A percentile compares a stretch with the other conserved stretches of the same genome.
phyloP scores from a whole-genome alignment of 2,113 vertebrate genomes.

The Bubo bubo region DNA sequence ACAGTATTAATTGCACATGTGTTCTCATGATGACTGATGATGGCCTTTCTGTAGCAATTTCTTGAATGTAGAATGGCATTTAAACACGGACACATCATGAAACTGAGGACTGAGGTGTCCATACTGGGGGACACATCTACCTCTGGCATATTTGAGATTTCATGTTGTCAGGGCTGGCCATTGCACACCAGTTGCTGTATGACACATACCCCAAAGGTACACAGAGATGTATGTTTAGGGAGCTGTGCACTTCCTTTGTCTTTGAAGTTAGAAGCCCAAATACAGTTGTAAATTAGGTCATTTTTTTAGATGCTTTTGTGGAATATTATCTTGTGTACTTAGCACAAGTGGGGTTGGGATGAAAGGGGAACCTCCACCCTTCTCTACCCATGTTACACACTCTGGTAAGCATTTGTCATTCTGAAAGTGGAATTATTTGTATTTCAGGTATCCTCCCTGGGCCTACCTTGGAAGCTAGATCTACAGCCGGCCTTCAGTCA shows the following conservation, averaged over 20 bases:
- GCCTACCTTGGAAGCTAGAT: conserved; percentile 82
- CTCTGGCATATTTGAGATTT: not conserved
- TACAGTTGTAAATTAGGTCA: not conserved
- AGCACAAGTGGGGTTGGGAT: not conserved
- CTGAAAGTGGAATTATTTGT: conserved; percentile 57
- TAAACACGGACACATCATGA: not conserved
- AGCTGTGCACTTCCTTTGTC: not conserved
- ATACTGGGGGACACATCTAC: not conserved
- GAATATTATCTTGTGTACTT: not conserved
- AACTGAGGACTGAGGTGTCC: not conserved
- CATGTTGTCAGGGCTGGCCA: not conserved
- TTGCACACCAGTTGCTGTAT: not conserved
- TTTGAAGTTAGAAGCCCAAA: not conserved
- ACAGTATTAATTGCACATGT: not conserved
- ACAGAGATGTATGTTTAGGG: not conserved
- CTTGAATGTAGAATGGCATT: not conserved
- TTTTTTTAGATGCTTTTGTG: not conserved
- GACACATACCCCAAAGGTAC: fast-evolving
- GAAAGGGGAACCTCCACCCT: not conserved
- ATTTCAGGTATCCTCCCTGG: conserved; percentile 80
- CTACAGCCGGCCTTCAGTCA: conserved; percentile 81
- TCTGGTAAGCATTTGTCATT: not conserved
- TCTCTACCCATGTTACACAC: not conserved
- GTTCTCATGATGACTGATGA: not conserved
- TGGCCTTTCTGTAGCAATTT: not conserved